A percentile compares a stretch with the other conserved stretches of the same genome.
Evolutionary conservation across 2,113 vertebrate genomes (phyloP).

Genomic region (Carettochelys insculpta): DNA sequence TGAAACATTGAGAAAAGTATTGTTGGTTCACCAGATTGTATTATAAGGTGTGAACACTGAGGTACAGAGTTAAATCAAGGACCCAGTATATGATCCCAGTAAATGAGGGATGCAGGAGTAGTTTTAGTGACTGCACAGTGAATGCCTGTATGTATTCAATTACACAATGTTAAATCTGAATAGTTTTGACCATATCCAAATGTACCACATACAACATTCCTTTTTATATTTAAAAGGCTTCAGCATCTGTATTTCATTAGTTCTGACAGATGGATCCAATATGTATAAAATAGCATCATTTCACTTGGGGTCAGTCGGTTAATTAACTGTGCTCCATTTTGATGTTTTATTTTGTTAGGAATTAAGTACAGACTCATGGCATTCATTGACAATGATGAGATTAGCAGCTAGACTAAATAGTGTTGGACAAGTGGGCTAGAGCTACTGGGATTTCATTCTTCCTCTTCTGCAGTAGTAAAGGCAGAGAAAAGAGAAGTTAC

Average conservation of each 20-base stretch:
- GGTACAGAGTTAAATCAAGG: neutral
- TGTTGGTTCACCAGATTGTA: neutral
- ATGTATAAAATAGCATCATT: neutral
- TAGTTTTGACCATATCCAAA: neutral
- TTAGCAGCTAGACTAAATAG: neutral
- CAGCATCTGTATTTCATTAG: neutral
- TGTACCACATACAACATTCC: neutral
- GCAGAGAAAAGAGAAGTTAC: neutral
- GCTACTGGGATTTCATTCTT: neutral
- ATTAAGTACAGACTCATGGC: neutral
- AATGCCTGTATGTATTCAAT: neutral
- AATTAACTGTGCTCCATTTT: neutral
- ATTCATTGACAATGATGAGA: neutral
- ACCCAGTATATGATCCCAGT: fast-evolving
- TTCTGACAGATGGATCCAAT: neutral
- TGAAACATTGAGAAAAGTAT: neutral
- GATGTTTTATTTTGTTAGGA: constrained; percentile 8
- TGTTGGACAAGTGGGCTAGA: neutral
- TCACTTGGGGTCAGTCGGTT: constrained; percentile 17
- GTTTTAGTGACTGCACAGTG: neutral
- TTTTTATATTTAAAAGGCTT: neutral
- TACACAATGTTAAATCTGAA: neutral
- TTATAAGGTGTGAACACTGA: neutral
- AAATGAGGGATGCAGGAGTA: neutral
- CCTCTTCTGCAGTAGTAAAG: neutral